Percentiles rank a stretch among this genome's conserved stretches.
These are phyloP conservation scores for Hemicordylus capensis DNA, from an alignment of 2,113 vertebrate species.

Conservation along the genomic window DNA sequence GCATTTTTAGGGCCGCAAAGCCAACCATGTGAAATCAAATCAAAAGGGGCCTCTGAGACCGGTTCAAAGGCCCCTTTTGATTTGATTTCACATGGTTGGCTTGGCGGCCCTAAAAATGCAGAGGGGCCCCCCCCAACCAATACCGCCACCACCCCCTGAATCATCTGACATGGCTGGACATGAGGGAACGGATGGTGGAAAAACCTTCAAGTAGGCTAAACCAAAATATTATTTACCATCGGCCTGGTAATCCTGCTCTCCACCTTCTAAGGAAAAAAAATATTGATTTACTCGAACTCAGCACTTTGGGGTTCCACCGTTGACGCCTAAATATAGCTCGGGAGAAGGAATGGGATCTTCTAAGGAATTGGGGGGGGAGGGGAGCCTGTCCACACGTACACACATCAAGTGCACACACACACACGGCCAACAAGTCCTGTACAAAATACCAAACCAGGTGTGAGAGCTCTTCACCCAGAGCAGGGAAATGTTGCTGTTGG, in stretches of 20 bases:
- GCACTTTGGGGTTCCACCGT: conserved; percentile 52
- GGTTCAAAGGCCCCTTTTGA: neutral
- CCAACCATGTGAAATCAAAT: neutral
- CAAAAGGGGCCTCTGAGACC: neutral
- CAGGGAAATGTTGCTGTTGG: too few relatives aligned
- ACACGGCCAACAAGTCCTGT: neutral
- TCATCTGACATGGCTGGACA: neutral
- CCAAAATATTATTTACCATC: conserved; percentile 39
- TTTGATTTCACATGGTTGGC: neutral
- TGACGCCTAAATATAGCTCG: conserved; percentile 50
- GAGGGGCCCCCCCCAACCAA: neutral
- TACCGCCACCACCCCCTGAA: neutral
- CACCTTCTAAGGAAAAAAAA: conserved; percentile 28
- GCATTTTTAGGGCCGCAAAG: neutral
- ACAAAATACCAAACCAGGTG: neutral
- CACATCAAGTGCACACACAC: neutral
- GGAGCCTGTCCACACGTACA: too few relatives aligned
- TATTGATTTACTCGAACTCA: conserved; percentile 59
- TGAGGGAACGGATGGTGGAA: conserved; percentile 14
- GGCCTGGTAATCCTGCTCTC: conserved; percentile 24
- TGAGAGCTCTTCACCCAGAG: neutral
- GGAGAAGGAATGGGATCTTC: conserved; percentile 58
- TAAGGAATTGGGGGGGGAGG: neutral
- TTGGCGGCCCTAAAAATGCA: neutral
- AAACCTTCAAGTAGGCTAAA: conserved; percentile 67